Evolutionary conservation across 2,797 vertebrate species (phyloP).

Genomic region (Alca torda): DNA sequence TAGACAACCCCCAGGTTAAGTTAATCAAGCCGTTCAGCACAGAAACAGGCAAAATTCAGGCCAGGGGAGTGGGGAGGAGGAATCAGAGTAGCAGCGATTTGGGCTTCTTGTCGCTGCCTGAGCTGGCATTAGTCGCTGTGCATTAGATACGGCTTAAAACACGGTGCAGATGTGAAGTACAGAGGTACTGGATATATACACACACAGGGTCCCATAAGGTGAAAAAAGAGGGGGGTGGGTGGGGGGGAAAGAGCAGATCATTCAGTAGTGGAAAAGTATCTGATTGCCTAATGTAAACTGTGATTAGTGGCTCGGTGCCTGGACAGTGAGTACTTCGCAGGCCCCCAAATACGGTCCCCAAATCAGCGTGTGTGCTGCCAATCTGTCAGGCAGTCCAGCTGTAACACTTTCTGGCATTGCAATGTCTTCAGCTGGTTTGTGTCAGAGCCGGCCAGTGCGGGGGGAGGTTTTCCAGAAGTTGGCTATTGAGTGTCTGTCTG

Average conservation of each 20-base stretch:
- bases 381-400: constrained; percentile 45
- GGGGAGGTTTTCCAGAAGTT: constrained; percentile 69
- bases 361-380: background rate
- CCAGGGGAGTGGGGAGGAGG: background rate
- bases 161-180: constrained; percentile 10
- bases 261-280: constrained; percentile 40
- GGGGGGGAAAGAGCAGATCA: background rate
- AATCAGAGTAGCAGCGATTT: background rate
- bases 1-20: background rate
- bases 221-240: background rate
- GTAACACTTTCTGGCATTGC: constrained; percentile 53
- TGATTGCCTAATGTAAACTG: constrained; percentile 55
- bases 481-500: constrained; percentile 51
- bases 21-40: background rate
- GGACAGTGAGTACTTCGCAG: constrained; percentile 2
- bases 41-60: background rate
- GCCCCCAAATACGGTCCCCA: constrained; percentile 7
- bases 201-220: constrained; percentile 19
- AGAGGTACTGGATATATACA: background rate
- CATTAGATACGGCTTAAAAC: background rate
- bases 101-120: background rate
- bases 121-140: background rate
- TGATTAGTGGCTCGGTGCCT: constrained; percentile 37
- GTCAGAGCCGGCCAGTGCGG: constrained; percentile 44
- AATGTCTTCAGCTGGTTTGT: constrained; percentile 60